Conservation (phyloP, 2,113 vertebrate species). For the Narcine bancroftii region DNA sequence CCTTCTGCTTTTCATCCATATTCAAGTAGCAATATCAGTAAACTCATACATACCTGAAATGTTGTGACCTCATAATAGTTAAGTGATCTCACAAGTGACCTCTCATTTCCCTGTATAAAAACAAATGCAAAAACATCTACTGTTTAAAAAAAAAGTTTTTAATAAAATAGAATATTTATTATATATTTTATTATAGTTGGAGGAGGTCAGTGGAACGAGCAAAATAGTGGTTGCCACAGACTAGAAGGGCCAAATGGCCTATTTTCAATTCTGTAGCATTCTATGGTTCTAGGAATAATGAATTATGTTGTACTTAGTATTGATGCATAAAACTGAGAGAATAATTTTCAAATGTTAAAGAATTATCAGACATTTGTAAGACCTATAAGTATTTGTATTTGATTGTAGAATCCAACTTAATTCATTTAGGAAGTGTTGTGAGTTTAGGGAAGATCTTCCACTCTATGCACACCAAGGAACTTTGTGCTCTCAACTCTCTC, state of each 20-base stretch:
- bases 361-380: neutral
- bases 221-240: no score
- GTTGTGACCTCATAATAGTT: slow-evolving; percentile 16
- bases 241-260: no score
- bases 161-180: no score
- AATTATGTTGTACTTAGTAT: neutral
- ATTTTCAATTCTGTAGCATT: no score
- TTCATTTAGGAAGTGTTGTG: no score
- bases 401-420: neutral
- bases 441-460: no score
- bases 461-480: no score
- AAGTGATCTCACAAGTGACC: slow-evolving; percentile 1
- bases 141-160: neutral
- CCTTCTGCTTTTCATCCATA: neutral
- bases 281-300: no score
- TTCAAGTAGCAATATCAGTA: neutral
- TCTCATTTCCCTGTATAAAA: neutral
- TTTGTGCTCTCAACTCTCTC: no score
- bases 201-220: no score
- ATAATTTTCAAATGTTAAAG: neutral
- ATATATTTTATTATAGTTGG: no score
- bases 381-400: neutral
- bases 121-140: slow-evolving; percentile 6
- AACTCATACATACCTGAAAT: neutral
- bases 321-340: neutral